Percentiles rank a stretch among this genome's conserved stretches.
phyloP scores from a whole-genome alignment of 2,797 vertebrate genomes.

The Dromococcyx pavoninus region DNA sequence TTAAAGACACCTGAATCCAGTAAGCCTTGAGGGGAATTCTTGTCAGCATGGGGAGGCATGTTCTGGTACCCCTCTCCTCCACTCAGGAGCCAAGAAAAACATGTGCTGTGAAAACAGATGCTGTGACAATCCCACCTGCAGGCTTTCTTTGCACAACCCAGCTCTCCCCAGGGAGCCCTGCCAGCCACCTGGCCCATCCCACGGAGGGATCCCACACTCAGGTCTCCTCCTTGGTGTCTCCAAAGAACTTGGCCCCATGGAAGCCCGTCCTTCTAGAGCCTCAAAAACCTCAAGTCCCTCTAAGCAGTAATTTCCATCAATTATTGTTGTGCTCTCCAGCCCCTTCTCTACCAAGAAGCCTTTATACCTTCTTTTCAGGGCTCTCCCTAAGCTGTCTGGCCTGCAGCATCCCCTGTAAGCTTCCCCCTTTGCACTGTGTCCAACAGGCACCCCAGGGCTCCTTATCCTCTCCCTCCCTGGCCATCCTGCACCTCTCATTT shows the following conservation, averaged over 20 bases:
- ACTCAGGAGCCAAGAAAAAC: background rate
- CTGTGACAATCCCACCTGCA: background rate
- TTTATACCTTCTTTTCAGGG: background rate
- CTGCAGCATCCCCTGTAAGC: background rate
- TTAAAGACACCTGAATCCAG: background rate
- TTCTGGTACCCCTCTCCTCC: background rate
- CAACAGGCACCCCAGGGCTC: background rate
- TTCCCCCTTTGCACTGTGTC: background rate
- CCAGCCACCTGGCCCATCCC: background rate
- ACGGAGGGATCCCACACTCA: accelerated
- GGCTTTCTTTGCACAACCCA: background rate
- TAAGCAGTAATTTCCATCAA: background rate
- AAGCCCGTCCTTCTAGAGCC: background rate
- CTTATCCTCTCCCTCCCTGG: background rate
- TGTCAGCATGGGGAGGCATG: background rate
- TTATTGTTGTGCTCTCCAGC: background rate
- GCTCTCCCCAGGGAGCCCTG: background rate
- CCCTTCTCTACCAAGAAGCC: background rate
- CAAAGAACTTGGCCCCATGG: accelerated
- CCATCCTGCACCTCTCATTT: accelerated
- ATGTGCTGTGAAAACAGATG: background rate
- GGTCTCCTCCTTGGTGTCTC: background rate
- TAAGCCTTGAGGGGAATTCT: background rate
- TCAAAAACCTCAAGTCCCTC: background rate
- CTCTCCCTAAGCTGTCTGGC: background rate